phyloP scores from a whole-genome alignment of 2,797 vertebrate genomes.

The Sphaeramia orbicularis region DNA sequence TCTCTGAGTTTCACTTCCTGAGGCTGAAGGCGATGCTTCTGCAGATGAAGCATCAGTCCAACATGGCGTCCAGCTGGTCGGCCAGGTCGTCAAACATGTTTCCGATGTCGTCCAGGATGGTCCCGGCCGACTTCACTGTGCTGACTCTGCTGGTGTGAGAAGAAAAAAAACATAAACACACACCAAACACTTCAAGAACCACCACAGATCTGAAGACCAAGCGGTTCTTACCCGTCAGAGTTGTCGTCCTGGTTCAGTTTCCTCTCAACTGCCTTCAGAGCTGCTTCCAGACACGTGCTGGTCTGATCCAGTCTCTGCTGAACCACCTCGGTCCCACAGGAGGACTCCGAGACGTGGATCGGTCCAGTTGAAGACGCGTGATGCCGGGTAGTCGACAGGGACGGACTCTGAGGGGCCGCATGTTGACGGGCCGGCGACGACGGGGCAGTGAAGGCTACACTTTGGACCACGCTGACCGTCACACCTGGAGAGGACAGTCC shows the following conservation, averaged over 20 bases:
- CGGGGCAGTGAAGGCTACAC: constrained; percentile 69
- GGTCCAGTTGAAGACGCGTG: constrained; percentile 40
- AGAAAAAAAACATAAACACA: background rate
- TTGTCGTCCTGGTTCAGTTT: constrained; percentile 85
- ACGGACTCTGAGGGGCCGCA: constrained; percentile 59
- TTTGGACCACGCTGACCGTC: constrained; percentile 74
- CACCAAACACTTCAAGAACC: background rate
- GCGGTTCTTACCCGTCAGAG: constrained; percentile 80
- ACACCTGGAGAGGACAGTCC: constrained; percentile 53
- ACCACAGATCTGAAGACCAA: background rate
- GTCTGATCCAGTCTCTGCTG: constrained; percentile 91
- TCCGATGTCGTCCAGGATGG: constrained; percentile 97
- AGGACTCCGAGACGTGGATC: constrained; percentile 6
- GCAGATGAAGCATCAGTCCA: constrained; percentile 87
- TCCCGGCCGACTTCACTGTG: constrained; percentile 86
- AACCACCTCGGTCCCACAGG: constrained; percentile 59
- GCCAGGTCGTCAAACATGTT: constrained; percentile 99
- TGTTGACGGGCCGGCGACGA: constrained; percentile 55
- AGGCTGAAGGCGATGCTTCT: constrained; percentile 18
- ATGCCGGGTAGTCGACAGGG: constrained; percentile 30
- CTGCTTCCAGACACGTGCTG: constrained; percentile 89
- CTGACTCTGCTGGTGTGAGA: constrained; percentile 38
- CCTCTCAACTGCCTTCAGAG: constrained; percentile 88
- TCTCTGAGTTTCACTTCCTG: constrained; percentile 50
- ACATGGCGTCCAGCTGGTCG: constrained; percentile 97